Evolutionary conservation across 2,113 vertebrate species (phyloP).

Genomic region (Raja brachyura): DNA sequence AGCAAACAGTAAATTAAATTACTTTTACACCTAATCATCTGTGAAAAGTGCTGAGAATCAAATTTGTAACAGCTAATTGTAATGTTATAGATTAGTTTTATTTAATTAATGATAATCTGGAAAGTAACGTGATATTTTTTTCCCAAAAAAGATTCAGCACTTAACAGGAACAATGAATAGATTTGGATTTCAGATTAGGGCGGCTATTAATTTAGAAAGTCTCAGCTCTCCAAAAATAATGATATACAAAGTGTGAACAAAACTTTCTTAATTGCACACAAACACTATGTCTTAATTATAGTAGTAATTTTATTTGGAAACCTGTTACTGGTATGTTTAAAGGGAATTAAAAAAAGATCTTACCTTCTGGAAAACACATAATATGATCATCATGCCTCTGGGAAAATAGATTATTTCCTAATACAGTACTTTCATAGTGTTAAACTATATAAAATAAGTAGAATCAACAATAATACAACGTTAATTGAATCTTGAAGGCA

Average conservation of each 20-base stretch:
- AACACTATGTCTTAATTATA: conserved; percentile 60
- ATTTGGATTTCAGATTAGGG: conserved; percentile 45
- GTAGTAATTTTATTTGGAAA: conserved; percentile 56
- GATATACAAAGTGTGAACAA: conserved; percentile 50
- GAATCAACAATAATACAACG: not conserved
- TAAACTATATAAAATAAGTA: conserved; percentile 50
- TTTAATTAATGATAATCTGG: conserved; percentile 2
- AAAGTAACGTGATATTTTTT: conserved; percentile 1
- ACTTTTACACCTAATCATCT: conserved; percentile 15
- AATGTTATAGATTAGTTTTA: conserved; percentile 32
- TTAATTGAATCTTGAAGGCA: not conserved
- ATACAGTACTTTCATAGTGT: conserved; percentile 55
- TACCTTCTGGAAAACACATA: conserved; percentile 59
- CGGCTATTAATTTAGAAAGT: conserved; percentile 51
- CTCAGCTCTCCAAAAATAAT: conserved; percentile 59
- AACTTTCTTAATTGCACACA: conserved; percentile 63
- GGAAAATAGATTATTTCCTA: conserved; percentile 62
- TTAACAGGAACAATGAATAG: conserved; percentile 42
- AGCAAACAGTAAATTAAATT: conserved; percentile 8
- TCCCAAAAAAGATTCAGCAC: not conserved
- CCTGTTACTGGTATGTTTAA: conserved; percentile 49
- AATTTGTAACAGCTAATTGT: conserved; percentile 27
- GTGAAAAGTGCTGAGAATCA: conserved; percentile 27
- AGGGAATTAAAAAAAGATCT: conserved; percentile 55
- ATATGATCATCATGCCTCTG: conserved; percentile 62